phyloP scores from a whole-genome alignment of 2,113 vertebrate species.

The Excalfactoria chinensis region DNA sequence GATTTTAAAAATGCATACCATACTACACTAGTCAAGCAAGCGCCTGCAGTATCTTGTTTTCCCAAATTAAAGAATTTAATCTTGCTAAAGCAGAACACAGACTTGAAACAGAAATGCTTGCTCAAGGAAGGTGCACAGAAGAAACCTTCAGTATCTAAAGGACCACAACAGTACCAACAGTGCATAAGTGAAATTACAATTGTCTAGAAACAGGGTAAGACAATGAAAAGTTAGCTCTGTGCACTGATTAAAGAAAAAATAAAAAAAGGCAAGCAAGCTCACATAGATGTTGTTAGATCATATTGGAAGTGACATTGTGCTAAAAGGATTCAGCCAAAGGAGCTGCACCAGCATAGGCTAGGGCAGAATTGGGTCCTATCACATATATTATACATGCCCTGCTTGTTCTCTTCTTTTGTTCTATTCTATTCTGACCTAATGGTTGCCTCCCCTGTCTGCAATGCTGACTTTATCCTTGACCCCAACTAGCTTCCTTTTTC shows the following conservation, averaged over 20 bases:
- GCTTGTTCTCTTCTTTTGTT: background rate
- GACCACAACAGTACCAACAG: background rate
- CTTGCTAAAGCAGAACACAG: background rate
- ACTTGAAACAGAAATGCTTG: background rate
- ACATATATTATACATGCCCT: background rate
- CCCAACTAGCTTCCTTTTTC: background rate
- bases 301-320: constrained; percentile 25
- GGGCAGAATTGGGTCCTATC: background rate
- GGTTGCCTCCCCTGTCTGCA: background rate
- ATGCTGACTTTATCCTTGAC: constrained; percentile 5
- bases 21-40: background rate
- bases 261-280: background rate
- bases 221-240: background rate
- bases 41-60: background rate
- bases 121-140: background rate
- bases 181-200: background rate
- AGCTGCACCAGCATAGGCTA: background rate
- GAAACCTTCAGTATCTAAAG: background rate
- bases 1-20: background rate
- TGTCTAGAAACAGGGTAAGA: background rate
- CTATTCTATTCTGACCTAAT: background rate
- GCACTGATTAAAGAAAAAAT: background rate
- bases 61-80: background rate
- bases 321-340: constrained; percentile 16
- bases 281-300: background rate